These are phyloP conservation scores for Napeogenes inachia DNA, from an alignment of 2,888 invertebrate species.

Conservation along the genomic window DNA sequence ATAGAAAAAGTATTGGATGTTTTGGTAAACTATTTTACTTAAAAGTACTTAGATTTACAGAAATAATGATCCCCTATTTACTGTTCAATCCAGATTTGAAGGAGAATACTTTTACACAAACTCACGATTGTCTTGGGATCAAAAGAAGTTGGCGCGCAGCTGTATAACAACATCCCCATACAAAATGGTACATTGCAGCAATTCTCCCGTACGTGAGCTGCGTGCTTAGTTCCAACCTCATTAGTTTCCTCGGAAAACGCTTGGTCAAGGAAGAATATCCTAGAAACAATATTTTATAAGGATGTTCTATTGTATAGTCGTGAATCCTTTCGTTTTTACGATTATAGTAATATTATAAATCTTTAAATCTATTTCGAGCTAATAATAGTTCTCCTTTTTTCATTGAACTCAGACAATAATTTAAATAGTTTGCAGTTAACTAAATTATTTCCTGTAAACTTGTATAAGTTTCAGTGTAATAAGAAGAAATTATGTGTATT, in stretches of 20 bases:
- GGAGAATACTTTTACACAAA: conserved; percentile 18
- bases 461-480: no score
- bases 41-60: background rate
- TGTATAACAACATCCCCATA: conserved; percentile 23
- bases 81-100: conserved; percentile 16
- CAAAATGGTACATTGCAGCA: conserved; percentile 30
- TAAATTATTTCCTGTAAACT: no score
- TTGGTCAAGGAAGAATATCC: conserved; percentile 24
- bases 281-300: conserved; percentile 18
- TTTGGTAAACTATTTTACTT: no score
- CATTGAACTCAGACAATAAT: no score
- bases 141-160: conserved; percentile 25
- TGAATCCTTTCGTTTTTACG: background rate
- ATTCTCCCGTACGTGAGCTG: conserved; percentile 30
- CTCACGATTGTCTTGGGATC: conserved; percentile 25
- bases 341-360: background rate
- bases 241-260: conserved; percentile 31
- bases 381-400: no score
- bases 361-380: no score
- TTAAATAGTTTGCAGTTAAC: no score
- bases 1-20: no score
- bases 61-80: conserved; percentile 4
- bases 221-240: conserved; percentile 27
- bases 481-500: no score
- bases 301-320: background rate